Evolutionary conservation across 1,140 invertebrate species (phyloP).

Genomic region (Armadillidium nasatum): DNA sequence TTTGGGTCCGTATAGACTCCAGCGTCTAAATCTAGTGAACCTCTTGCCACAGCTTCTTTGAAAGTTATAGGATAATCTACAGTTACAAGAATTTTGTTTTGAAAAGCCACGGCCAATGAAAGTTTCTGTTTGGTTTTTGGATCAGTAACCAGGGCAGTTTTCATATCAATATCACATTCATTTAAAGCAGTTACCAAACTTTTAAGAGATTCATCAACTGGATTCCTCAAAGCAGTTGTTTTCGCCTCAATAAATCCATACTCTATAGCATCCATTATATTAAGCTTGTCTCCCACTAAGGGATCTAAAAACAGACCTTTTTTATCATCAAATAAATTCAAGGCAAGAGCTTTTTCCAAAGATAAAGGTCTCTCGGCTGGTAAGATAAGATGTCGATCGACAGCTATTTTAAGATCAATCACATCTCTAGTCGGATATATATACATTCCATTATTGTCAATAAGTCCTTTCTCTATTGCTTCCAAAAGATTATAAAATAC

Average conservation of each 20-base stretch:
- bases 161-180: slow-evolving; percentile 70
- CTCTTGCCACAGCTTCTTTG: slow-evolving; percentile 56
- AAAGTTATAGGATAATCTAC: slow-evolving; percentile 65
- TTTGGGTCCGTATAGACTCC: slow-evolving; percentile 53
- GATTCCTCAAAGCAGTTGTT: slow-evolving; percentile 71
- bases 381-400: slow-evolving; percentile 67
- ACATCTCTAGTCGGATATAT: slow-evolving; percentile 57
- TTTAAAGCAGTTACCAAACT: slow-evolving; percentile 68
- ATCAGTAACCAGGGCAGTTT: slow-evolving; percentile 70
- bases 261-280: slow-evolving; percentile 66
- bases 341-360: slow-evolving; percentile 71
- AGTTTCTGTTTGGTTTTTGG: slow-evolving; percentile 66
- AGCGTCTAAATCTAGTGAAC: slow-evolving; percentile 49
- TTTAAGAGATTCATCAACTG: slow-evolving; percentile 65
- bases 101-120: slow-evolving; percentile 64
- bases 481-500: slow-evolving; percentile 68
- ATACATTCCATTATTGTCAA: slow-evolving; percentile 70
- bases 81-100: slow-evolving; percentile 67
- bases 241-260: slow-evolving; percentile 68
- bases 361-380: slow-evolving; percentile 64
- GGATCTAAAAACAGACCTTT: slow-evolving; percentile 76
- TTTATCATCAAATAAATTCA: slow-evolving; percentile 68
- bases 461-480: slow-evolving; percentile 66
- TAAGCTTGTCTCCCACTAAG: slow-evolving; percentile 61
- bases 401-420: slow-evolving; percentile 66